A percentile compares a stretch with the other conserved stretches of the same genome.
phyloP scores from a whole-genome alignment of 2,888 invertebrate species.

The Stenotaenia linearis region DNA sequence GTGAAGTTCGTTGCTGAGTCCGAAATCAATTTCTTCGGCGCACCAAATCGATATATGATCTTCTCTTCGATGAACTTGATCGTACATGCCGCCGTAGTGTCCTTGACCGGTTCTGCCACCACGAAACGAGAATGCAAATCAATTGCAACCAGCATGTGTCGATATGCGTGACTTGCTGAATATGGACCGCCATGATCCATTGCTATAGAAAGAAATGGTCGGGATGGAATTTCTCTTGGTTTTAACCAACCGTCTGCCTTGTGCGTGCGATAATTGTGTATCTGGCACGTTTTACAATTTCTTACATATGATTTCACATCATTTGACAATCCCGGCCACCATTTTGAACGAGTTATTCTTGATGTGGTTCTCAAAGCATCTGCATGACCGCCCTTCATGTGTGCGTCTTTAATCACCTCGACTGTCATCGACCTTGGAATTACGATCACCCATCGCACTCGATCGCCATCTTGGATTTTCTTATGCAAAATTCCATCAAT shows the following conservation, averaged over 20 bases:
- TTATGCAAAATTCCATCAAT: no score
- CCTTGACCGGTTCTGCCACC: not conserved
- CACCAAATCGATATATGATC: not conserved
- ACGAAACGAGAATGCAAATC: not conserved
- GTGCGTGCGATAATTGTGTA: not conserved
- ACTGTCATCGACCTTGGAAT: not conserved
- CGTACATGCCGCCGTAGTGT: not conserved
- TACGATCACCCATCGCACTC: not conserved
- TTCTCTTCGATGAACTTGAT: not conserved
- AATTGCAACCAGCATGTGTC: not conserved
- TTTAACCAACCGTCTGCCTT: not conserved
- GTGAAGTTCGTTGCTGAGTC: not conserved
- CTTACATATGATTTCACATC: not conserved
- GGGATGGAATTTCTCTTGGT: not conserved
- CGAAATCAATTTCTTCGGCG: not conserved
- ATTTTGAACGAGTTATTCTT: not conserved
- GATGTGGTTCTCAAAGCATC: not conserved
- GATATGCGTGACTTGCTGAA: not conserved
- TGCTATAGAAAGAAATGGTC: constrained; percentile 19
- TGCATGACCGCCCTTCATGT: constrained; percentile 22
- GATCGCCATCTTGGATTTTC: no score
- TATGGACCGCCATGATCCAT: not conserved
- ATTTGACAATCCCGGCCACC: not conserved
- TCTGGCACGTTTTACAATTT: constrained; percentile 4
- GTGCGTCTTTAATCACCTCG: not conserved